Percentiles rank a stretch among this genome's conserved stretches.
phyloP scores from a whole-genome alignment of 1,140 invertebrate genomes.

The Camponotus vicinus region DNA sequence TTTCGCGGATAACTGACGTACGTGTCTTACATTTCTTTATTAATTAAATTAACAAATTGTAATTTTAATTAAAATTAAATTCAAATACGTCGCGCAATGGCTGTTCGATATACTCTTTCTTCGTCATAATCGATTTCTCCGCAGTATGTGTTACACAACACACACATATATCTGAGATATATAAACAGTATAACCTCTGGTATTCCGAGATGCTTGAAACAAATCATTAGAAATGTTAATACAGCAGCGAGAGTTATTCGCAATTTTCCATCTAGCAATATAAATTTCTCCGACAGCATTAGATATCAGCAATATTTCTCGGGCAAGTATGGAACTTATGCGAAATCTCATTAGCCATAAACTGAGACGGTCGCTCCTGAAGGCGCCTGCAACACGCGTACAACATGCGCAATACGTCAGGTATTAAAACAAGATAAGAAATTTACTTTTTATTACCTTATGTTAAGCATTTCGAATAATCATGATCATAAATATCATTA shows the following conservation, averaged over 20 bases:
- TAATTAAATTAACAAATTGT: background rate
- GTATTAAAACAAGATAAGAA: constrained; percentile 56
- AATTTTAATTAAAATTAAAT: background rate
- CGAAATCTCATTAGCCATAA: constrained; percentile 72
- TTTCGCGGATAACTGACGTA: background rate
- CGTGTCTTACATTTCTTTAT: no score
- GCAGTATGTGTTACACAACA: background rate
- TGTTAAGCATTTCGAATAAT: background rate
- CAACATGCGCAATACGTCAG: constrained; percentile 80
- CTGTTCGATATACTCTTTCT: background rate
- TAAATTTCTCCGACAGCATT: background rate
- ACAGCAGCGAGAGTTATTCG: background rate
- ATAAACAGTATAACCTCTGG: constrained; percentile 59
- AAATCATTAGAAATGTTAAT: constrained; percentile 64
- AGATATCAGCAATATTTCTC: background rate
- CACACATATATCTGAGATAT: constrained; percentile 10
- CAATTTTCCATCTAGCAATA: constrained; percentile 42
- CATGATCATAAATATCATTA: no score
- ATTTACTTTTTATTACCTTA: background rate
- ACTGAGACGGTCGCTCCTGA: constrained; percentile 74
- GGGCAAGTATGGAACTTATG: constrained; percentile 78
- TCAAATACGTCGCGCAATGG: background rate
- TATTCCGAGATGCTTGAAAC: constrained; percentile 41
- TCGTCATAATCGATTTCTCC: background rate
- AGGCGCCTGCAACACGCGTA: constrained; percentile 73